Percentiles rank a stretch among this genome's conserved stretches.
phyloP scores from a whole-genome alignment of 2,888 invertebrate genomes.

The Protodeltote pygarga region DNA sequence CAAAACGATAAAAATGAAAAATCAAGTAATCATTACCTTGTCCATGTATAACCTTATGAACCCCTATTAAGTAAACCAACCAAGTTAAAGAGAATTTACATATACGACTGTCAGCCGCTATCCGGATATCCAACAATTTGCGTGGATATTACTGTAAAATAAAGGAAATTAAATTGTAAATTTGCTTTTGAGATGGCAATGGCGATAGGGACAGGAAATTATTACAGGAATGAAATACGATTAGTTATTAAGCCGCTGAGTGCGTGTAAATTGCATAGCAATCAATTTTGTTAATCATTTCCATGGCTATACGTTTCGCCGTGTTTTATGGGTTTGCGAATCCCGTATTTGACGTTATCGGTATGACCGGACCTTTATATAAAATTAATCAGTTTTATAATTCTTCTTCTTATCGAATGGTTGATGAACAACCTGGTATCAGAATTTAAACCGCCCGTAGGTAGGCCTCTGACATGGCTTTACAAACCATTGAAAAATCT shows the following conservation, averaged over 20 bases:
- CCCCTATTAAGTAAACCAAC: constrained; percentile 35
- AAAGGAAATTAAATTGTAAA: constrained; percentile 21
- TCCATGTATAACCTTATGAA: constrained; percentile 52
- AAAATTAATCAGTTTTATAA: too few relatives aligned
- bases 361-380: too few relatives aligned
- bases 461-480: too few relatives aligned
- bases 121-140: constrained; percentile 34
- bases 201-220: constrained; percentile 19
- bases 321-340: too few relatives aligned
- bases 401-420: too few relatives aligned
- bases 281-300: constrained; percentile 8
- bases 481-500: too few relatives aligned
- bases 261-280: neutral
- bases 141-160: constrained; percentile 17
- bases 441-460: too few relatives aligned
- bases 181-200: constrained; percentile 17
- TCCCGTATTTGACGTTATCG: too few relatives aligned
- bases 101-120: constrained; percentile 46
- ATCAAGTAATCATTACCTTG: constrained; percentile 32
- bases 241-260: constrained; percentile 8
- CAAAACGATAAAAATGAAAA: constrained; percentile 28
- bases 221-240: constrained; percentile 13
- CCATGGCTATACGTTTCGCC: neutral
- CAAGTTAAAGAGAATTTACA: constrained; percentile 40
- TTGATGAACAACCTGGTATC: too few relatives aligned